phyloP scores from a whole-genome alignment of 2,797 vertebrate species.

The Tragopan temminckii region DNA sequence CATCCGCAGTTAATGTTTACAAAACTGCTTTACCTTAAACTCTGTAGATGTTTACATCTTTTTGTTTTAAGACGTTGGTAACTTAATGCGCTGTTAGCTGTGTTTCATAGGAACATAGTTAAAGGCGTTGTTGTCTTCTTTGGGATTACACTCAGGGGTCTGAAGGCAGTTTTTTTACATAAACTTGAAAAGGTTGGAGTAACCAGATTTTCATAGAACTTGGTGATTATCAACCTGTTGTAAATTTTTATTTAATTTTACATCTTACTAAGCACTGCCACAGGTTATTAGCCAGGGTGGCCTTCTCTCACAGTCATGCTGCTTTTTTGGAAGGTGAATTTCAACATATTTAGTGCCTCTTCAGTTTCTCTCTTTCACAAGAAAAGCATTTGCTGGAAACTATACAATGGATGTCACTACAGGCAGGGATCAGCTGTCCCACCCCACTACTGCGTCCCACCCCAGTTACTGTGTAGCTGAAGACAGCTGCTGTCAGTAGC shows the following conservation, averaged over 20 bases:
- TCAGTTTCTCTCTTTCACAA: slow-evolving; percentile 83
- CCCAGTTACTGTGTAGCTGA: not conserved
- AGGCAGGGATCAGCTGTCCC: not conserved
- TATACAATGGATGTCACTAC: slow-evolving; percentile 48
- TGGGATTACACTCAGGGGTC: slow-evolving; percentile 89
- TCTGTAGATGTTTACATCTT: slow-evolving; percentile 89
- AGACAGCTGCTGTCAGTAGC: slow-evolving; percentile 21
- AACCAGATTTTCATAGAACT: slow-evolving; percentile 80
- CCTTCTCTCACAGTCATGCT: slow-evolving; percentile 86
- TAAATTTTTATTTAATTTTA: slow-evolving; percentile 83
- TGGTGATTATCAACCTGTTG: slow-evolving; percentile 82
- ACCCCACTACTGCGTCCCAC: not conserved
- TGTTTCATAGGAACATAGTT: slow-evolving; percentile 78
- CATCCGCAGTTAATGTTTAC: slow-evolving; percentile 89
- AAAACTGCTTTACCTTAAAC: slow-evolving; percentile 90
- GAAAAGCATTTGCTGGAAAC: slow-evolving; percentile 69
- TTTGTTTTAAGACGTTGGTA: slow-evolving; percentile 81
- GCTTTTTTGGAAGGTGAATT: slow-evolving; percentile 85
- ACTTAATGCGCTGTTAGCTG: slow-evolving; percentile 81
- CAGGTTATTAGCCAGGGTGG: slow-evolving; percentile 83
- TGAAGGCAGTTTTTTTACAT: slow-evolving; percentile 86
- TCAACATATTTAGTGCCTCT: slow-evolving; percentile 86
- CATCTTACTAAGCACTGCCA: slow-evolving; percentile 86
- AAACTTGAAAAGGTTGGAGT: slow-evolving; percentile 87
- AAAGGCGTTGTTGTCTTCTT: slow-evolving; percentile 81